Evolutionary conservation across 2,797 vertebrate species (phyloP).

Genomic region (Enteromius afrohamiltoni): DNA sequence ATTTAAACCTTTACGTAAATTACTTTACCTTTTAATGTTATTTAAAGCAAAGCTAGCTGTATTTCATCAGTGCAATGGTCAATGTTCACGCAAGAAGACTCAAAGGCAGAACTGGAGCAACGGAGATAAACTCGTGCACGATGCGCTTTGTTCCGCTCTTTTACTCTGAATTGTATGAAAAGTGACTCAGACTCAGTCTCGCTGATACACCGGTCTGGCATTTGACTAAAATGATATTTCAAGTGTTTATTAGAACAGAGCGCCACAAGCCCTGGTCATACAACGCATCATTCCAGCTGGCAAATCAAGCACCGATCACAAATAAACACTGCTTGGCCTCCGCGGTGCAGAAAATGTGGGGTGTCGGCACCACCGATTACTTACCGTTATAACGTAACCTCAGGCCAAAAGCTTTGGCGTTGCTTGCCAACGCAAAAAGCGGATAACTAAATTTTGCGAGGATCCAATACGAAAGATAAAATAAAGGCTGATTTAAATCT

Average conservation of each 20-base stretch:
- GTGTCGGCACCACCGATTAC: conserved; percentile 24
- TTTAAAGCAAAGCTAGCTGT: neutral
- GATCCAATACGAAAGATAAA: neutral
- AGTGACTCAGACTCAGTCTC: neutral
- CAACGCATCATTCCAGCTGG: conserved; percentile 6
- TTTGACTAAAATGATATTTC: neutral
- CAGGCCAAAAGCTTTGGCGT: conserved; percentile 17
- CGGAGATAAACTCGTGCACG: neutral
- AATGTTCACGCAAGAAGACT: neutral
- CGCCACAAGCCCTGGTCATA: neutral
- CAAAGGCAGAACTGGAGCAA: neutral
- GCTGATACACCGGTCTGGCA: neutral
- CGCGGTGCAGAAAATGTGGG: conserved; percentile 21
- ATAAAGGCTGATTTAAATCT: conserved; percentile 30
- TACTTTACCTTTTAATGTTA: neutral
- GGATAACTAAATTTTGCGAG: neutral
- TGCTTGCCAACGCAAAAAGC: conserved; percentile 8
- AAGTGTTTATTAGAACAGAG: neutral
- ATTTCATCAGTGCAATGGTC: neutral
- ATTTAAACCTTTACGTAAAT: neutral
- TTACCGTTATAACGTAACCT: conserved; percentile 37
- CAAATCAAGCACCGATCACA: conserved; percentile 31
- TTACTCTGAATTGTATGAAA: neutral
- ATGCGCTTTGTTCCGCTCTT: conserved; percentile 34
- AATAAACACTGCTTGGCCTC: conserved; percentile 39